Evolutionary conservation across 2,888 invertebrate genomes (phyloP), one percentile per base, ranked within the genome.

Genomic region (Idaea aversata): DNA sequence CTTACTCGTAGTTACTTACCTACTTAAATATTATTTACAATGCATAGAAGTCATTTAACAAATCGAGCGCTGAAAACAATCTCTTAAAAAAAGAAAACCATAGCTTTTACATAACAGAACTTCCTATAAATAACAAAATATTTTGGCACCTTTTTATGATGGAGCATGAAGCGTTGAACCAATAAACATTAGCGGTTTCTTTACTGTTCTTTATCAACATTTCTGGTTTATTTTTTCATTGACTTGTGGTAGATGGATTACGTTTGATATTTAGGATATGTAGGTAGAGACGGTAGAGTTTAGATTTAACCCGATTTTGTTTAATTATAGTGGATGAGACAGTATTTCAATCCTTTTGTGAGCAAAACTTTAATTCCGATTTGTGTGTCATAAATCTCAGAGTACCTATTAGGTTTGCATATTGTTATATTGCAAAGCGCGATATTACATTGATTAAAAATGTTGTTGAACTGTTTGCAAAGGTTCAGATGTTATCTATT

Each of bases 141-240:
- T 47, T 47, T 47, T 47, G 47, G 47, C 47, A 47, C 10, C 47
- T 47, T 47, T 47, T 47, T 47, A 47, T 47, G 47, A 47, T 47
- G 47, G 47, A 47, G 47, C 47, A 47, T 47, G 47, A 47, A 47
- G 47, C 47, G 47, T 47, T 47, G 47, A 47, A 47, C 47, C 47
- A 47, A 47, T 47, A 47, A 47, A 47, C 47, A 47, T 47, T 47
- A 47, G 47, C 47, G 47, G 47, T 47, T 47, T 47, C 47, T 47
- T 47, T 47, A 47, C 47, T 47, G 47, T 47, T 47, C 47, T 6
- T 47, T 47, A 47, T 13, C 47, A 47, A 47, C 47, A 13, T 47
- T 47, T 47, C 10, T 47, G 47, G 47, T 47, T 47, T 47, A 47
- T 47, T 47, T 47, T 47, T 47, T 47, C 47, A 47, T 47, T 47